Base-by-base conservation (phyloP, 37 sponge, comb jelly and placozoan genomes). In the Beroe forskalii region DNA sequence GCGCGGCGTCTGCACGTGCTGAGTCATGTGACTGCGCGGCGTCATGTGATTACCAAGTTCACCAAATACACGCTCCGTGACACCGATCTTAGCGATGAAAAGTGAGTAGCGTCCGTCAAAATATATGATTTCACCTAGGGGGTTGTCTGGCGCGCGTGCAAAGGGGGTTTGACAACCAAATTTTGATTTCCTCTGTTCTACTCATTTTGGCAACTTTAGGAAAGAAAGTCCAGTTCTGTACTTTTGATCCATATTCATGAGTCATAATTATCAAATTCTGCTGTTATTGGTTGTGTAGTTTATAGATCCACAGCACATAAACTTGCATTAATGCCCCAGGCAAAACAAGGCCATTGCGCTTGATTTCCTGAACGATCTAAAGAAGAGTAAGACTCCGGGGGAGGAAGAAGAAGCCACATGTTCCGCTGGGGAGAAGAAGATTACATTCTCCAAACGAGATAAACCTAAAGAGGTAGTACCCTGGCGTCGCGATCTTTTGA, bases 61-160 rank as follows among this genome's bases (percentile, higher is more conserved):
- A 80, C 86, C 1, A 80, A 80, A 23, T 80, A 80, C 86, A 43
- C 86, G 6, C 48, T 80, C 8, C n/a, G 35, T n/a, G 86, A 80
- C 55, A 80, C 86, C 20, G 25, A 80, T 3, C n/a, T 80, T 27
- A 24, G 38, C 3, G 86, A 80, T 41, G 86, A 80, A 3, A 80
- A 48, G 86, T 80, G 37, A 30, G 66, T 64, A 9, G 60, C 9
- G n/a, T n/a, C n/a, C n/a, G n/a, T n/a, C n/a, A n/a, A n/a, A n/a
- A n/a, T n/a, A n/a, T n/a, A n/a, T n/a, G n/a, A n/a, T n/a, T n/a
- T n/a, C n/a, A n/a, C n/a, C n/a, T n/a, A n/a, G n/a, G n/a, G n/a
- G n/a, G n/a, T n/a, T n/a, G n/a, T n/a, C n/a, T n/a, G n/a, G n/a
- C n/a, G n/a, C n/a, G n/a, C n/a, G n/a, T n/a, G n/a, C n/a, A n/a